Conservation (phyloP, 2,888 invertebrate species). For the Silvanus unidentatus region DNA sequence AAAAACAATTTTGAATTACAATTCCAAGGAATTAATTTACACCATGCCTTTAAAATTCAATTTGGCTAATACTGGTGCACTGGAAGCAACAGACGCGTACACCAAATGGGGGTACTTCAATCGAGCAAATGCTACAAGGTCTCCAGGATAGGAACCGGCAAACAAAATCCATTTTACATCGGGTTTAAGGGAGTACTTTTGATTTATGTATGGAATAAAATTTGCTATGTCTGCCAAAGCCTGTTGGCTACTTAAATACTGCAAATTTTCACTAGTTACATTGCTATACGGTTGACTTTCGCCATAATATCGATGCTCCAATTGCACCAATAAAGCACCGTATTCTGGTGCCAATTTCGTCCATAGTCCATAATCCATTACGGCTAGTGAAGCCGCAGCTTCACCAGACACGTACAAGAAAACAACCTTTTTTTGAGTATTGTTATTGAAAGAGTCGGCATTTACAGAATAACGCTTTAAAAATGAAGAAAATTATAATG, state of each 20-base stretch:
- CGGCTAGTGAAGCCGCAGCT: background rate
- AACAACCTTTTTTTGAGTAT: conserved; percentile 5
- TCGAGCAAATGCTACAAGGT: conserved; percentile 56
- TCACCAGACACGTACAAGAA: conserved; percentile 12
- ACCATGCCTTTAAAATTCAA: conserved; percentile 39
- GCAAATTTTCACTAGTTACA: conserved; percentile 32
- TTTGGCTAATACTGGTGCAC: conserved; percentile 54
- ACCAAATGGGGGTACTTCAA: conserved; percentile 56
- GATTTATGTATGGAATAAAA: conserved; percentile 36
- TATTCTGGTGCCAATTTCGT: conserved; percentile 8
- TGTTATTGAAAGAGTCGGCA: conserved; percentile 2
- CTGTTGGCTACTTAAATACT: conserved; percentile 43
- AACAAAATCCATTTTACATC: conserved; percentile 42
- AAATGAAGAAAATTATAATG: background rate
- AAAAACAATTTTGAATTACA: too few relatives aligned
- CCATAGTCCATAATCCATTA: conserved; percentile 9
- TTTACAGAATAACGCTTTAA: conserved; percentile 13
- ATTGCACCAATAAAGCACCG: conserved; percentile 7
- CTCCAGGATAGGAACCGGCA: conserved; percentile 57
- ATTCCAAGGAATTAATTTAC: background rate
- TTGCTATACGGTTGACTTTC: conserved; percentile 10
- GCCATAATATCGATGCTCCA: conserved; percentile 15
- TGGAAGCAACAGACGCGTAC: conserved; percentile 54
- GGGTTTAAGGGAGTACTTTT: conserved; percentile 2
- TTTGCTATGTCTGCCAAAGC: conserved; percentile 46